Base-by-base conservation (phyloP, 2,797 vertebrate species). In the Lindbergichthys nudifrons region DNA sequence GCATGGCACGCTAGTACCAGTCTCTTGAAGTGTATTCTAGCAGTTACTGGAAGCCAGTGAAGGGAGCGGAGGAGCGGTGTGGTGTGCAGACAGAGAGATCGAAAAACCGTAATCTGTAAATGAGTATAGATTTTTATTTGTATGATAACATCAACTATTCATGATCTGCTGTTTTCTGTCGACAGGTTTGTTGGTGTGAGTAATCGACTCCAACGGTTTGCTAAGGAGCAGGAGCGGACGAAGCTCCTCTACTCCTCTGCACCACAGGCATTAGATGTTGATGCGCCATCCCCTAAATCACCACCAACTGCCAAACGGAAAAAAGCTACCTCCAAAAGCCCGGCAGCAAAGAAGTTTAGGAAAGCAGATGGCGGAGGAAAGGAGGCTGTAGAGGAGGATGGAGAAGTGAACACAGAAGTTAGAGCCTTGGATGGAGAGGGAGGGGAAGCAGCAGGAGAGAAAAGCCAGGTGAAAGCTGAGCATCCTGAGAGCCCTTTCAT, bases 181-280 rank as follows among this genome's bases (percentile, higher is more conserved):
- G 2, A 90, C 79, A 94, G 95, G 39, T 97, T 93, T 75, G 97
- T 96, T 0, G 95, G 96, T 59, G 93, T 94, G 76, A 98, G 97
- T 1, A 92, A 97, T 82, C 92, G 96, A 15, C 96, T 96, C 76
- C 95, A 94, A 11, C 94, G 96, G 81, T 96, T 97, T 30, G 94
- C 94, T 13, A 95, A 96, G 68, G 98, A 99, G 88, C 96, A 96
- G 73, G 96, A 98, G 10, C 94, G 96, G 26, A 95, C 93, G 11
- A 94, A 96, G 83, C 92, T 95, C 30, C 77, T 99, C 51, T 94
- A 92, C 30, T 94, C 85, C 53, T 69, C 84, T 0, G 48, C 75
- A 0, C 71, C 86, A 0, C 57, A 61, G 7, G 39, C 26, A 1
- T 45, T 71, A 10, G 65, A 52, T 0, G 0, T 59, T 0, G 32